Conservation (phyloP, 2,888 invertebrate species). For the Oxystoma pomonae region DNA sequence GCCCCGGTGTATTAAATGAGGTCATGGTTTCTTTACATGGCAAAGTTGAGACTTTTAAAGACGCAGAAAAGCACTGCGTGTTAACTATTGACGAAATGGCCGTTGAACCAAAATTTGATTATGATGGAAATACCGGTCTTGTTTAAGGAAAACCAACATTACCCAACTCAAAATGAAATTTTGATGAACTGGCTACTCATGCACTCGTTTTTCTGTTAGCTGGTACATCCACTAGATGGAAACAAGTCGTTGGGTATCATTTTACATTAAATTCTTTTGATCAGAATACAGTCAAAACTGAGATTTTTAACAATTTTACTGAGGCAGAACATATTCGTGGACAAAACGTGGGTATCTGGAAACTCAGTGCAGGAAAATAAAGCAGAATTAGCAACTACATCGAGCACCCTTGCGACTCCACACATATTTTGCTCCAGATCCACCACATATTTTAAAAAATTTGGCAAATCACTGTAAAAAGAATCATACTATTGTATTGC, state of each 20-base stretch:
- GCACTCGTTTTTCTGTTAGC: conserved; percentile 33
- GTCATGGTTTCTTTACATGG: conserved; percentile 1
- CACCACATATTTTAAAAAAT: neutral
- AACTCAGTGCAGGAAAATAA: neutral
- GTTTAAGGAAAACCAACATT: neutral
- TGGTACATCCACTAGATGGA: conserved; percentile 31
- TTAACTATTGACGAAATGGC: conserved; percentile 6
- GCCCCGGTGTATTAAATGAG: neutral
- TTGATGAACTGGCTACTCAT: conserved; percentile 24
- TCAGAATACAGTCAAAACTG: neutral
- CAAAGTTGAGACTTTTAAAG: neutral
- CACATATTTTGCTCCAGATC: neutral
- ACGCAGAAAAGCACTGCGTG: conserved; percentile 5
- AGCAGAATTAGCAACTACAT: neutral
- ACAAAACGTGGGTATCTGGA: neutral
- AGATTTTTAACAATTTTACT: neutral
- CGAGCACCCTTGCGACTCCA: neutral
- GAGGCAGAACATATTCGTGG: neutral
- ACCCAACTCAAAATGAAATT: neutral
- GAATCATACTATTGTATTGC: neutral
- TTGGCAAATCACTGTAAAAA: neutral
- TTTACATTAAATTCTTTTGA: neutral
- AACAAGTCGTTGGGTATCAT: conserved; percentile 21
- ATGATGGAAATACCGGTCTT: neutral
- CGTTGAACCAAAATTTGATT: neutral